Percentiles rank a stretch among this genome's conserved stretches.
Evolutionary conservation across 2,797 vertebrate genomes (phyloP).

Genomic region (Spatula versicolor): DNA sequence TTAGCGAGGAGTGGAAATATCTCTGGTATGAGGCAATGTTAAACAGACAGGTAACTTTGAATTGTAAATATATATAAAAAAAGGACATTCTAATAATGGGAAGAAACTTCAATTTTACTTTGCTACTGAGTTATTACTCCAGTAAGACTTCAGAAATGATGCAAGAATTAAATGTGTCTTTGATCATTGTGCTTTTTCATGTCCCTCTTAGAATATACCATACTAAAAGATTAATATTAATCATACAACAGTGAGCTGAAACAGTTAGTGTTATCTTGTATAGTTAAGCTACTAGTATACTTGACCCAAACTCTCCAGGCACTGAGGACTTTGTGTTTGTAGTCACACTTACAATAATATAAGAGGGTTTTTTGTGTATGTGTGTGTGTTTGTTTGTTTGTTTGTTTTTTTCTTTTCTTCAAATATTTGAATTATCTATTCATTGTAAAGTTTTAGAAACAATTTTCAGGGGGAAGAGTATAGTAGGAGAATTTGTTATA

Average conservation of each 20-base stretch:
- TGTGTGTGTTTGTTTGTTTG: too few species aligned
- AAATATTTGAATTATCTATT: neutral
- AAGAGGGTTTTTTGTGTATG: neutral
- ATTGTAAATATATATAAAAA: neutral
- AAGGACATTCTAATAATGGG: neutral
- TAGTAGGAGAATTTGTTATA: neutral
- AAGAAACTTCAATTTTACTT: slow-evolving; percentile 59
- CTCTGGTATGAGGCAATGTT: neutral
- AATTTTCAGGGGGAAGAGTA: neutral
- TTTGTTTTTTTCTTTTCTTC: neutral
- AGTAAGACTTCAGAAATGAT: neutral
- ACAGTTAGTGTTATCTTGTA: slow-evolving; percentile 44
- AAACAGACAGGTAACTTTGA: neutral
- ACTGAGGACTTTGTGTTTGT: slow-evolving; percentile 21
- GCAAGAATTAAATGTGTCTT: slow-evolving; percentile 13
- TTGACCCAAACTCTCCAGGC: slow-evolving; percentile 23
- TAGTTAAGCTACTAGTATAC: slow-evolving; percentile 25
- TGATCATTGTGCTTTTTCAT: slow-evolving; percentile 9
- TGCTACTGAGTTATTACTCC: slow-evolving; percentile 18
- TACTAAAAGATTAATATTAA: slow-evolving; percentile 35
- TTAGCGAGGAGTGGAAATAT: neutral
- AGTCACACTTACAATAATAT: slow-evolving; percentile 14
- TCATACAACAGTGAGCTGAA: slow-evolving; percentile 24
- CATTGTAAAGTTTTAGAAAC: neutral
- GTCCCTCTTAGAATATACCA: neutral